Conservation (phyloP, 2,888 invertebrate species). For the Trissolcus brochymenae region DNA sequence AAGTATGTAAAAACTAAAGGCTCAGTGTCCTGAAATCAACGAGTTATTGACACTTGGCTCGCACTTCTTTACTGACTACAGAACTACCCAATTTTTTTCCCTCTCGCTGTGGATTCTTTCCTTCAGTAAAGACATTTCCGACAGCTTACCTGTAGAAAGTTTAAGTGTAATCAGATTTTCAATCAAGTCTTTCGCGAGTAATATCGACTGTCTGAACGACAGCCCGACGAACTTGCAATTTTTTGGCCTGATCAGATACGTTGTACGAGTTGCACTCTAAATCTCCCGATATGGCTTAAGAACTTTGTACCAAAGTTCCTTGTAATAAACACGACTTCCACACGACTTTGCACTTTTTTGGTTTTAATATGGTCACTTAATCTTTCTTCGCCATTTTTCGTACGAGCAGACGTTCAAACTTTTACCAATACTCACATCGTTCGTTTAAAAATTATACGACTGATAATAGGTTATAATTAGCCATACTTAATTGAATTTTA, state of each 20-base stretch:
- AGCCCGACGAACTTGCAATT: slow-evolving; percentile 53
- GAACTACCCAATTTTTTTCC: slow-evolving; percentile 15
- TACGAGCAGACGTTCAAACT: too few relatives aligned
- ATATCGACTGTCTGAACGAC: slow-evolving; percentile 53
- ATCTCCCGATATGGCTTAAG: slow-evolving; percentile 27
- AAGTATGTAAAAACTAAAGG: slow-evolving; percentile 35
- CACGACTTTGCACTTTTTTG: slow-evolving; percentile 37
- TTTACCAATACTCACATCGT: too few relatives aligned
- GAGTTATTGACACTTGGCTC: slow-evolving; percentile 58
- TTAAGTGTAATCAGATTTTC: slow-evolving; percentile 65
- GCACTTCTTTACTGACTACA: slow-evolving; percentile 41
- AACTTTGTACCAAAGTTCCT: slow-evolving; percentile 39
- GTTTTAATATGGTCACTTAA: slow-evolving; percentile 31
- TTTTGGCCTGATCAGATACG: slow-evolving; percentile 21
- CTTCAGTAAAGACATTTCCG: slow-evolving; percentile 47
- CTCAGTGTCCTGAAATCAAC: background rate
- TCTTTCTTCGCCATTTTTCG: slow-evolving; percentile 2
- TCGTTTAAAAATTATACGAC: too few relatives aligned
- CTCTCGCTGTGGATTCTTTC: slow-evolving; percentile 21
- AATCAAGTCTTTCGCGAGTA: slow-evolving; percentile 60
- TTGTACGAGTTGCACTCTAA: slow-evolving; percentile 24
- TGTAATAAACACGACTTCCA: slow-evolving; percentile 46
- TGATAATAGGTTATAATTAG: too few relatives aligned
- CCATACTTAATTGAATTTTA: too few relatives aligned
- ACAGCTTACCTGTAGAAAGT: slow-evolving; percentile 61